Evolutionary conservation across 2,888 invertebrate species (phyloP).

Genomic region (Myopa tessellatipennis): DNA sequence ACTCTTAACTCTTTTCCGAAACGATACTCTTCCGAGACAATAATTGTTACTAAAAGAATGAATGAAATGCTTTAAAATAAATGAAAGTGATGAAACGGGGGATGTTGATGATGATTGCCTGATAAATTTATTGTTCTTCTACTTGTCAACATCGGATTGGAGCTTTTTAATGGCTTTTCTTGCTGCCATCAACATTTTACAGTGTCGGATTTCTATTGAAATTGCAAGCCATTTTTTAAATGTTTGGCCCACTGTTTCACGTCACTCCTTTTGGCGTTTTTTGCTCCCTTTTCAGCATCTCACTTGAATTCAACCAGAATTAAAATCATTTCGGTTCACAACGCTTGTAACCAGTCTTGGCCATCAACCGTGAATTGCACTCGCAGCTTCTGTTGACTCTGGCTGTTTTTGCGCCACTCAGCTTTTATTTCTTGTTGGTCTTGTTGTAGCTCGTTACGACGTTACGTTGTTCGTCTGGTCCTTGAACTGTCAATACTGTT

Average conservation of each 20-base stretch:
- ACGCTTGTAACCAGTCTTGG: slow-evolving; percentile 44
- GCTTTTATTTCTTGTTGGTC: slow-evolving; percentile 20
- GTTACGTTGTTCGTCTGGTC: slow-evolving; percentile 54
- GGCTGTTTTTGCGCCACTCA: slow-evolving; percentile 20
- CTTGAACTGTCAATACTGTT: slow-evolving; percentile 61
- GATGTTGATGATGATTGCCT: too few relatives aligned
- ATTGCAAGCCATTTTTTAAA: neutral
- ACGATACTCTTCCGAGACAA: too few relatives aligned
- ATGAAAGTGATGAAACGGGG: too few relatives aligned
- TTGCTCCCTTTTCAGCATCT: neutral
- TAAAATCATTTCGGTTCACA: slow-evolving; percentile 31
- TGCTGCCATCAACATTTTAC: neutral
- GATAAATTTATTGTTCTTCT: too few relatives aligned
- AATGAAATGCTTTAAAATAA: too few relatives aligned
- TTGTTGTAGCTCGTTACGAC: slow-evolving; percentile 41
- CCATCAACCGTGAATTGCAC: slow-evolving; percentile 30
- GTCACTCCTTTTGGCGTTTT: neutral
- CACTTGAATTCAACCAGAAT: slow-evolving; percentile 20
- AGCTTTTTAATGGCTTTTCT: too few relatives aligned
- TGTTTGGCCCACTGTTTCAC: neutral
- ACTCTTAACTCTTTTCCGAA: too few relatives aligned
- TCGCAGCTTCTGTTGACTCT: slow-evolving; percentile 30
- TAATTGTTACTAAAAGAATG: too few relatives aligned
- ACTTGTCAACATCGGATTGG: too few relatives aligned
- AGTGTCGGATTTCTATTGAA: too few relatives aligned